Base-by-base conservation (phyloP, 1,140 invertebrate genomes). In the Drosophila nannoptera region DNA sequence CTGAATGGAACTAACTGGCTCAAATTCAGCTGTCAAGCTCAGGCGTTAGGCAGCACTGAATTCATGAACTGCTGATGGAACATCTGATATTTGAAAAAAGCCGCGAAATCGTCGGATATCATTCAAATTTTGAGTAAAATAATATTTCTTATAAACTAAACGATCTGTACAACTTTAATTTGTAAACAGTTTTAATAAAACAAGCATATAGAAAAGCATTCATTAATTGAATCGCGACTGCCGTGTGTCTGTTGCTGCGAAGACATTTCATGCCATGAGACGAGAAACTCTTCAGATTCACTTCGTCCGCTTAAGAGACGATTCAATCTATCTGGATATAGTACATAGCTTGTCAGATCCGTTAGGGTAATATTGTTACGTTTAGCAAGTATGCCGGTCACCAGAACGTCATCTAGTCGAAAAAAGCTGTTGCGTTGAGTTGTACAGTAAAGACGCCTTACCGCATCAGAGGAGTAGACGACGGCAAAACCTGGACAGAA, bases 331-430 rank as follows among this genome's bases (percentile, higher is more conserved):
- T 65, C 36, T 5, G 72, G 62, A 16, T 89, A 89, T 31, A 93
- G 75, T 33, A 92, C 90, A 67, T 90, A 87, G 22, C 90, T 90
- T 32, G 87, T 84, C 29, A 92, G 77, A 36, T 90, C 89, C 8
- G 91, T 92, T 43, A 92, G 91, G 11, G 90, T 90, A 31, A 94
- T 78, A 81, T 93, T 92, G 9, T 92, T 87, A 83, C 92, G 91
- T 50, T 91, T 87, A 3, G 93, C 92, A 45, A 95, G 82, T 9
- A 92, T 92, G 36, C 95, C 95, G 3, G 95, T 96, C n/a, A 96
- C 90, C 75, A 94, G 92, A 11, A 96, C 94, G 89, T 96, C 95
- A 87, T 96, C 95, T 50, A 96, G 94, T 94, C 95, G 96, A 90
- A 96, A 96, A 87, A 93, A 95, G 2, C 90, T 89, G 5, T 91